Conservation (phyloP, 2,797 vertebrate genomes). For the Oreochromis grahami region DNA sequence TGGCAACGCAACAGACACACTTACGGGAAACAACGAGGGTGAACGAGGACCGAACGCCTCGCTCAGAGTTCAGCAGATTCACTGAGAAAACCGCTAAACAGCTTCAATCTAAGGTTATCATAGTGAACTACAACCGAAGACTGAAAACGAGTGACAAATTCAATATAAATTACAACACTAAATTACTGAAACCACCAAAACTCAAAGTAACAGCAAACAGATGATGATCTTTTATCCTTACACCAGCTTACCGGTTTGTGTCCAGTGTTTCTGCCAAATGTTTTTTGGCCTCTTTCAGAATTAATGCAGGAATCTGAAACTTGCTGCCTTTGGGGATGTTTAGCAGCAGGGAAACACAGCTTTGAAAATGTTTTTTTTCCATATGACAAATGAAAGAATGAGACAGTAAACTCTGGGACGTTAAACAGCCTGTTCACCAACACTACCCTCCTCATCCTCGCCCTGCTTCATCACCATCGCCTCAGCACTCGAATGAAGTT, state of each 20-base stretch:
- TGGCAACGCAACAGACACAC: background rate
- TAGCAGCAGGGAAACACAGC: background rate
- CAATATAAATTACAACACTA: background rate
- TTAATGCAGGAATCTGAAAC: background rate
- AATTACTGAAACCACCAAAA: background rate
- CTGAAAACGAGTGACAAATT: background rate
- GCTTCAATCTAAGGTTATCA: background rate
- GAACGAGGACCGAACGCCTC: background rate
- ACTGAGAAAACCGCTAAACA: rapidly evolving
- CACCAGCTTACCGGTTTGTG: background rate
- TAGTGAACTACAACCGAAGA: background rate
- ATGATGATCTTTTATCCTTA: background rate
- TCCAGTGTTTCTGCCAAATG: background rate
- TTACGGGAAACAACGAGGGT: background rate
- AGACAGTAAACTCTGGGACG: background rate
- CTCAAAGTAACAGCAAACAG: background rate
- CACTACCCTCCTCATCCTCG: background rate
- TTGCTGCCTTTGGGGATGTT: background rate
- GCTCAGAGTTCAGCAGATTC: background rate
- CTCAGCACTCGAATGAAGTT: background rate
- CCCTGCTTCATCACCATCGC: background rate
- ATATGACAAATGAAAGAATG: background rate
- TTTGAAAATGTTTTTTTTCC: background rate
- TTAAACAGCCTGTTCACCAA: background rate
- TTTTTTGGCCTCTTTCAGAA: background rate